Percentiles rank a stretch among this genome's conserved stretches.
Conservation (phyloP, 2,113 vertebrate species). For the Felis catus region F.catus_Fca126_mat1.0 CM031412.1:236686501-236687000, state of each 20-base stretch:
- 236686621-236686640: not conserved
- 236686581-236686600: not conserved
- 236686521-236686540: conserved; percentile 44
- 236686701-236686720: conserved; percentile 68
- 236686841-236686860: conserved; percentile 59
- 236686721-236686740: conserved; percentile 73
- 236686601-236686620: conserved; percentile 2
- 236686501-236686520: conserved; percentile 13
- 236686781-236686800: conserved; percentile 57
- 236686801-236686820: not conserved
- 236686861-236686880: conserved; percentile 36
- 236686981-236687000: rapidly evolving
- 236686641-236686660: conserved; percentile 21
- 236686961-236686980: not conserved
- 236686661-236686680: conserved; percentile 31
- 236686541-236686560: conserved; percentile 41
- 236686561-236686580: not conserved
- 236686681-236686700: conserved; percentile 45
- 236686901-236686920: not conserved
- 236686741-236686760: conserved; percentile 61
- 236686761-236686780: conserved; percentile 52
- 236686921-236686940: rapidly evolving
- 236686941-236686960: rapidly evolving
- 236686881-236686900: not conserved
- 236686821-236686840: conserved; percentile 58